phyloP scores from a whole-genome alignment of 2,113 vertebrate genomes.

The Cynocephalus volans region DNA sequence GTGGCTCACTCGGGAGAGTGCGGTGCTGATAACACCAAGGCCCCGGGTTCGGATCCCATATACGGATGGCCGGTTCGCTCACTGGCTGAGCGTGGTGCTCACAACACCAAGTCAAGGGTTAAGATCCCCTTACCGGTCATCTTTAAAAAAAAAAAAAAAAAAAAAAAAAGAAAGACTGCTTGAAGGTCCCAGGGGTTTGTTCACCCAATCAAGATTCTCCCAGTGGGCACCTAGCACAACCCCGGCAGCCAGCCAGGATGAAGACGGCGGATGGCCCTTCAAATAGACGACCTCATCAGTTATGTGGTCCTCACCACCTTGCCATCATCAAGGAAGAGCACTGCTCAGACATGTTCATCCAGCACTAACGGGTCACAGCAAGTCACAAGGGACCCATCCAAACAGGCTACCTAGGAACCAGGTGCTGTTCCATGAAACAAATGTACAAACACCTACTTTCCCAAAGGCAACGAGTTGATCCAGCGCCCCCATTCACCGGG shows the following conservation, averaged over 20 bases:
- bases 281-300: background rate
- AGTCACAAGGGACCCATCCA: fast-evolving
- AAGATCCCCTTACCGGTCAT: too few species aligned
- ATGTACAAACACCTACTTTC: background rate
- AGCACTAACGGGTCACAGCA: background rate
- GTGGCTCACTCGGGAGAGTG: too few species aligned
- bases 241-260: fast-evolving
- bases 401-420: fast-evolving
- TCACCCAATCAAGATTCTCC: fast-evolving
- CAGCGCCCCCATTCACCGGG: fast-evolving
- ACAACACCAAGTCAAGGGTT: too few species aligned
- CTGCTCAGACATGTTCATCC: background rate
- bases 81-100: too few species aligned
- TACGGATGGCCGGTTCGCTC: too few species aligned
- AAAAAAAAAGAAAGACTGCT: too few species aligned
- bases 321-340: too few species aligned
- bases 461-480: fast-evolving
- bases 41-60: too few species aligned
- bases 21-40: too few species aligned
- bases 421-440: fast-evolving
- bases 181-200: background rate
- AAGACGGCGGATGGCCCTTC: background rate
- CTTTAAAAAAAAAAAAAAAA: too few species aligned
- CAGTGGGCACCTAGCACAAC: background rate
- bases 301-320: fast-evolving